Evolutionary conservation across 2,888 invertebrate genomes (phyloP), one percentile per base, ranked within the genome.

Genomic region (Ctena decussata): DNA sequence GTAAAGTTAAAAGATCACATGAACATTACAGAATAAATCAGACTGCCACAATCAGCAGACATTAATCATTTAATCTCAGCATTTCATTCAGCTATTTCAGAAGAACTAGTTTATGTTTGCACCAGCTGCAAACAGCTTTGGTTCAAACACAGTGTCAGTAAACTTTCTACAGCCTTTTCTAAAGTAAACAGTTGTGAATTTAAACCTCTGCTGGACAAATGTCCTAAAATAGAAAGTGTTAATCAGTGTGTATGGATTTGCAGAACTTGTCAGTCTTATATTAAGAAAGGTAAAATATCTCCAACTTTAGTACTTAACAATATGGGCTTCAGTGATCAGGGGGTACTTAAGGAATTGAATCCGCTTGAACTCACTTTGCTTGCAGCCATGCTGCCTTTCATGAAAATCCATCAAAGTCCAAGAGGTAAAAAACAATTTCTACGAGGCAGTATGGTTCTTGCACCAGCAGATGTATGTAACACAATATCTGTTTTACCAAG

Each of bases 401-500:
- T 89, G 84, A 71, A 82, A 39, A 57, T 87, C 12, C 82, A 86
- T 46, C 49, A 88, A 73, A 80, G 79, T 27, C 79, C 82, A 24
- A 49, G 82, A 71, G 90, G 90, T 53, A 72, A 75, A 41, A 83
- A 86, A 37, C 70, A 70, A 8, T 32, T 60, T n/a, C 60, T 86
- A 5, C 57, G 60, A 53, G 89, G 87, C 60, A 87, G 87, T 72
- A 80, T 89, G 74, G 89, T 87, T n/a, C 65, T 84, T 57, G 85
- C 84, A 32, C 85, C 89, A 41, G 69, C 82, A 53, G 81, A 89
- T 82, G 77, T 86, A n/a, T 49, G 60, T 2, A 84, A 77, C 27
- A 86, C 89, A 76, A 78, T 89, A 5, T 70, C 57, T n/a, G 57
- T 53, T 15, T 71, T 88, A 21, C 87, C 86, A 69, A 39, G 87